Evolutionary conservation across 64 coral and sea anemone genomes (phyloP).

Genomic region (Montipora foliosa): DNA sequence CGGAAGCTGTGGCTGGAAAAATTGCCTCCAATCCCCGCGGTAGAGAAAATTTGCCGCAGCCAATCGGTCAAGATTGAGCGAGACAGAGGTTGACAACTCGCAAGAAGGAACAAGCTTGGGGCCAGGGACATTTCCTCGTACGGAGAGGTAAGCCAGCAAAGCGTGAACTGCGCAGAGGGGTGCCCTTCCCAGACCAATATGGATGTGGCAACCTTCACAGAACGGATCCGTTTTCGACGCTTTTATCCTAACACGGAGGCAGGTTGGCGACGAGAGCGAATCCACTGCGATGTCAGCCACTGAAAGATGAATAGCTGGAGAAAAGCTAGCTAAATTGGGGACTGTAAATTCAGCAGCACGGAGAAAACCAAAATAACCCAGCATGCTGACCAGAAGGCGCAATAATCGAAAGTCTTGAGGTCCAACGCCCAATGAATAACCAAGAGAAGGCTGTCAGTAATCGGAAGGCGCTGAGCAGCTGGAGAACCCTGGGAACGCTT

Average conservation of each 20-base stretch:
- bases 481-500: neutral
- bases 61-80: slow-evolving; percentile 15
- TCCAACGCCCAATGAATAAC: neutral
- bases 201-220: neutral
- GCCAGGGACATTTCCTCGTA: neutral
- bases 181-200: too few species aligned
- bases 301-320: slow-evolving; percentile 40
- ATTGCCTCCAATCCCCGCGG: neutral
- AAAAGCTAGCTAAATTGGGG: neutral
- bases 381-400: neutral
- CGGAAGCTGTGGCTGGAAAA: too few species aligned
- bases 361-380: slow-evolving; percentile 46
- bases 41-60: slow-evolving; percentile 4
- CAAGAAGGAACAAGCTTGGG: neutral
- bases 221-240: slow-evolving; percentile 63
- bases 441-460: neutral
- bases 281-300: slow-evolving; percentile 35
- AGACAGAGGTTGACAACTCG: slow-evolving; percentile 20
- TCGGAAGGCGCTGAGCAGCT: neutral
- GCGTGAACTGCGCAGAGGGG: slow-evolving; percentile 8
- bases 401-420: neutral
- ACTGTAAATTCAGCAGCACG: slow-evolving; percentile 29
- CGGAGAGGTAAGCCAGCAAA: slow-evolving; percentile 10
- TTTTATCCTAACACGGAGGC: slow-evolving; percentile 38
- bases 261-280: neutral